Evolutionary conservation across 2,113 vertebrate species (phyloP).

Genomic region (Hoplias malabaricus): DNA sequence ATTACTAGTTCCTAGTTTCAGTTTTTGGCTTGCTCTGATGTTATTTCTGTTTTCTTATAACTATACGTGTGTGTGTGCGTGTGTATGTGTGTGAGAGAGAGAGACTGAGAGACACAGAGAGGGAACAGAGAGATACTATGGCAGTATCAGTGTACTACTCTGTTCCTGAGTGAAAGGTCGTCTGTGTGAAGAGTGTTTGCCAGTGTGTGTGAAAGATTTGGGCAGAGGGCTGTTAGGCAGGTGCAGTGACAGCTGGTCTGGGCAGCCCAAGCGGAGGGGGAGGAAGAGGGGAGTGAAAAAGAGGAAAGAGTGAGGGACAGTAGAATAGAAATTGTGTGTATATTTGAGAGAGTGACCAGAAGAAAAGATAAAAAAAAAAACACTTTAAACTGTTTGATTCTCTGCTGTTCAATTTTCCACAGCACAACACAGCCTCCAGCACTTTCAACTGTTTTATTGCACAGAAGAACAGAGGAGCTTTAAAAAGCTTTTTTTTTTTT

Average conservation of each 20-base stretch:
- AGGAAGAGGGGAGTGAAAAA: slow-evolving; percentile 26
- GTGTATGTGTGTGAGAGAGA: not conserved
- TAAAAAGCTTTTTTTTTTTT: not conserved
- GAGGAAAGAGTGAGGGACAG: slow-evolving; percentile 45
- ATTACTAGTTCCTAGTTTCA: no score
- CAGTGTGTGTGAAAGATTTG: slow-evolving; percentile 39
- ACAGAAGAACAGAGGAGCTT: not conserved
- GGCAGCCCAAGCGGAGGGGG: slow-evolving; percentile 66
- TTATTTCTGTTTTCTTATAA: no score
- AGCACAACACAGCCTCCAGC: not conserved
- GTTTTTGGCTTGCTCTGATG: no score
- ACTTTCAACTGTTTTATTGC: not conserved
- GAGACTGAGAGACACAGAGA: not conserved
- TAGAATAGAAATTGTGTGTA: no score
- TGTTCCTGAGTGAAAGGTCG: slow-evolving; percentile 38
- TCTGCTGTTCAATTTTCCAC: slow-evolving; percentile 11
- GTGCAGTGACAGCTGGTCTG: slow-evolving; percentile 79
- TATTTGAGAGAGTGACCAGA: not conserved
- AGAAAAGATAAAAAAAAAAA: no score
- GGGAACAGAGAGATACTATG: slow-evolving; percentile 34
- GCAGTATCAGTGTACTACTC: slow-evolving; percentile 31
- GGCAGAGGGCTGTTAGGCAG: slow-evolving; percentile 66
- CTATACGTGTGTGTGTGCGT: slow-evolving; percentile 24
- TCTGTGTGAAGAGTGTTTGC: slow-evolving; percentile 21
- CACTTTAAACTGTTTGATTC: not conserved